Base-by-base conservation (phyloP, 2,113 vertebrate species). In the Hippoglossus stenolepis region DNA sequence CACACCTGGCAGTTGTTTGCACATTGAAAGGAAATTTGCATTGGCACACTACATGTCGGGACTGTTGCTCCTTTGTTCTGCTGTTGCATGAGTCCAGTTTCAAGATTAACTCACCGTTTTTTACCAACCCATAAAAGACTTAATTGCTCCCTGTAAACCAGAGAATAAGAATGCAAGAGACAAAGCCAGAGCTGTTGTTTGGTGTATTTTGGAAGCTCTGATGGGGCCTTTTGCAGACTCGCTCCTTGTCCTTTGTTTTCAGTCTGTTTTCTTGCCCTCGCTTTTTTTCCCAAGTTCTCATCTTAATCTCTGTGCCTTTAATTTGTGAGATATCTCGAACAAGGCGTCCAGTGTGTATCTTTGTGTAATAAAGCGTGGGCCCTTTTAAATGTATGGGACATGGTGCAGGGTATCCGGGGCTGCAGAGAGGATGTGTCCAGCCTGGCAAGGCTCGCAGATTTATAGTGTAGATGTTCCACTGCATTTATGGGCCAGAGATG, bases 401-500 rank as follows among this genome's bases (percentile, higher is more conserved):
- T 86, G 79, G 70, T 6, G 49, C 71, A 79, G 67, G 65, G 87
- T 91, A 88, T 93, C 85, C 85, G 15, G 73, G 85, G 85, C 83
- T 90, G 85, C 83, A 58, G 72, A 66, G 78, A 87, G 80, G 85
- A 90, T 83, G 76, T 85, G 79, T 85, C 75, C 82, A 85, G 63
- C 67, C 58, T 75, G 85, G 65, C 84, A 78, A 40, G 77, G 63
- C 84, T 69, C 49, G 79, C 49, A 85, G 91, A 94, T 95, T 95
- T 94, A 95, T 93, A 65, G 84, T 85, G 77, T 90, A 70, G 77
- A 90, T 91, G 90, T 87, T 77, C 80, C 85, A 89, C 75, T 87
- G 80, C 84, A 71, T 93, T 94, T 91, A 87, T 89, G 75, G 73
- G 71, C 77, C 85, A 84, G 75, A 87, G 84, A 94, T 93, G 91